Percentiles rank a stretch among this genome's conserved stretches.
Conservation (phyloP, 2,113 vertebrate genomes). For the Montifringilla adamsi region DNA sequence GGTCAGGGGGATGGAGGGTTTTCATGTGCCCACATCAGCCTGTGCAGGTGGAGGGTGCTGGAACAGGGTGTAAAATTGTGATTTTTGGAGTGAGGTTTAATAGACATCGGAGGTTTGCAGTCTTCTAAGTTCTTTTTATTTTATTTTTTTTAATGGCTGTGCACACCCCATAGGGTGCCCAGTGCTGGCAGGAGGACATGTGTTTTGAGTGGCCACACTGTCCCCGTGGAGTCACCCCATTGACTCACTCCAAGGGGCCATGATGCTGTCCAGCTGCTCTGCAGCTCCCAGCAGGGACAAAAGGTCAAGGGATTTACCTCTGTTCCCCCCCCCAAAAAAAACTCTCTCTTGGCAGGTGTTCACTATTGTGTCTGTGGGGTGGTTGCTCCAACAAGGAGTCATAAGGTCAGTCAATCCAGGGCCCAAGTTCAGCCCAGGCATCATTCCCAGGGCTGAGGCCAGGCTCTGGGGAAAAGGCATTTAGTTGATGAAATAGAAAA, state of each 20-base stretch:
- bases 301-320: background rate
- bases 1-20: background rate
- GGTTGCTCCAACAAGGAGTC: background rate
- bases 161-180: background rate
- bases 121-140: background rate
- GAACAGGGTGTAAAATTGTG: background rate
- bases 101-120: too few relatives aligned
- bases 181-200: fast-evolving
- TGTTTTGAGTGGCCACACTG: background rate
- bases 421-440: background rate
- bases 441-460: background rate
- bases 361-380: fast-evolving
- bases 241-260: background rate
- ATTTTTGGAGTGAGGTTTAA: background rate
- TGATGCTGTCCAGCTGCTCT: background rate
- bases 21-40: background rate
- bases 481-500: background rate
- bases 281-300: background rate
- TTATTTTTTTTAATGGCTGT: background rate
- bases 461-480: background rate
- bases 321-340: background rate
- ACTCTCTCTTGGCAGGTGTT: background rate
- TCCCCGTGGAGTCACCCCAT: background rate
- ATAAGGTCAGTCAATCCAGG: background rate
- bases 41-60: background rate